Evolutionary conservation across 2,113 vertebrate species (phyloP), one percentile per base, ranked within the genome.

Genomic region (Poeciliopsis retropinna): DNA sequence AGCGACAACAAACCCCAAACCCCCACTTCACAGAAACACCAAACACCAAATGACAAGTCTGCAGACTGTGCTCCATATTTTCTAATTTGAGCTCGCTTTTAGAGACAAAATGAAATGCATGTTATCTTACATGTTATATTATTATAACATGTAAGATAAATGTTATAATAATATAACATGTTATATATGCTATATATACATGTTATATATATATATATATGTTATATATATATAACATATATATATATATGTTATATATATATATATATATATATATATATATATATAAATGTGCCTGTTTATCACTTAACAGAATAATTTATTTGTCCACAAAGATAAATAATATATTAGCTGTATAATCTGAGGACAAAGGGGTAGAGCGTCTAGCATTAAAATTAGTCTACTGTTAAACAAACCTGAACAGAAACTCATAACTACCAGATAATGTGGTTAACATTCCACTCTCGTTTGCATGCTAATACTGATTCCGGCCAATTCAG

Each of bases 21-120:
- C 27, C 34, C 19, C 12, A 25, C 17, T 0, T 39, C 27, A 69
- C 9, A 67, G 31, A 64, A 72, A 60, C 30, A 61, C 29, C 76
- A 74, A 72, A 32, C 62, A 76, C 47, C 73, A 47, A 51, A 66
- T 75, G 68, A 74, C 51, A 65, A 41, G 30, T 31, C 62, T 34
- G 22, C 32, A 66, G 31, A 63, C 31, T 27, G 61, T 69, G 41
- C n/a, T 39, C n/a, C 69, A 37, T 25, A 69, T 70, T 31, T 67
- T 75, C 25, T 22, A 19, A 32, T 54, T 27, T 28, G 37, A 62
- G 60, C 31, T 64, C 29, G 14, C 4, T 37, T 62, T 22, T 57
- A 11, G 25, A 57, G 15, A 51, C 66, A 64, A 67, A n/a, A 63
- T 19, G 72, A 62, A 66, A 70, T 27, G 67, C 62, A 51, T 11